A percentile compares a stretch with the other conserved stretches of the same genome.
Conservation (phyloP, 2,113 vertebrate species). For the Strigops habroptila region DNA sequence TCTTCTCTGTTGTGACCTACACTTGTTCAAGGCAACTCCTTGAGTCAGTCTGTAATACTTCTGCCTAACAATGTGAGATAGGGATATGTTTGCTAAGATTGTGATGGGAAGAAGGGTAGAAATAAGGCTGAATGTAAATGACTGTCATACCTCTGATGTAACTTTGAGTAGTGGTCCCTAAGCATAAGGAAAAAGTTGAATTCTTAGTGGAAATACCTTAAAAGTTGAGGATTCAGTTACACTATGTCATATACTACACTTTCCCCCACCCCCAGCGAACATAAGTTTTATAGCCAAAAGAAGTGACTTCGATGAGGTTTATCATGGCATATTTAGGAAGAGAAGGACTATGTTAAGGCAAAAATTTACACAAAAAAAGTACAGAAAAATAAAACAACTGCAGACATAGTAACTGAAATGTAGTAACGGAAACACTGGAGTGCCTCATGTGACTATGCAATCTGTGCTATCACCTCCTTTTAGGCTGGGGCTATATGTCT, state of each 20-base stretch:
- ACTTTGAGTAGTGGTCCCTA: background rate
- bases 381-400: background rate
- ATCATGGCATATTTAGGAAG: background rate
- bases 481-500: background rate
- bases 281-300: background rate
- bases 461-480: background rate
- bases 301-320: background rate
- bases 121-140: background rate
- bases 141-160: background rate
- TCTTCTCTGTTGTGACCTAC: background rate
- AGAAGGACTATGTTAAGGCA: background rate
- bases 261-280: accelerated
- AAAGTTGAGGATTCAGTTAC: background rate
- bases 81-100: background rate
- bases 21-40: background rate
- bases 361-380: background rate
- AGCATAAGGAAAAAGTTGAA: background rate
- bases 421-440: background rate
- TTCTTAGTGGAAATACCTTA: background rate
- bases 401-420: background rate
- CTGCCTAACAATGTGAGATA: background rate
- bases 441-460: background rate
- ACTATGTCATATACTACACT: background rate
- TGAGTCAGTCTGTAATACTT: background rate
- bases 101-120: background rate